A percentile compares a stretch with the other conserved stretches of the same genome.
Evolutionary conservation across 2,797 vertebrate species (phyloP).

Genomic region (Cirrhinus molitorella): DNA sequence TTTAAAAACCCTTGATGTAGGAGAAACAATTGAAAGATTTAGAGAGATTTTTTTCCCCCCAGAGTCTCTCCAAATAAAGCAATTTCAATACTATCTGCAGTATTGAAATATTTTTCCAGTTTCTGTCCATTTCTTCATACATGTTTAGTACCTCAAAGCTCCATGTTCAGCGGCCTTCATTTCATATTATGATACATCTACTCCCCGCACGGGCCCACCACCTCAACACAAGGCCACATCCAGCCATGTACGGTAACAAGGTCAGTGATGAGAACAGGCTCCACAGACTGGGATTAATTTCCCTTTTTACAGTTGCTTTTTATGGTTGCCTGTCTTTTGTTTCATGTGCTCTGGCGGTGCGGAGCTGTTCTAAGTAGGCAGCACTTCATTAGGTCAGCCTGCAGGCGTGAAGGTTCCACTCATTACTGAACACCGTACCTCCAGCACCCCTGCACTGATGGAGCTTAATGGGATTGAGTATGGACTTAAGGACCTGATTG

Average conservation of each 20-base stretch:
- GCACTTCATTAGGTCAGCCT: constrained; percentile 65
- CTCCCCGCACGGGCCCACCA: constrained; percentile 10
- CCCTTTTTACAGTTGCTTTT: constrained; percentile 62
- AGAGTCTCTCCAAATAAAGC: background rate
- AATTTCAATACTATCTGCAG: background rate
- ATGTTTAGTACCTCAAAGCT: constrained; percentile 13
- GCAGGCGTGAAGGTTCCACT: constrained; percentile 66
- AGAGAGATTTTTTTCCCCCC: background rate
- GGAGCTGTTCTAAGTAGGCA: constrained; percentile 53
- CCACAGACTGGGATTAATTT: constrained; percentile 61
- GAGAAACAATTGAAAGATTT: background rate
- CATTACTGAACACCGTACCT: constrained; percentile 62
- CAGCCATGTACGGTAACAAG: constrained; percentile 59
- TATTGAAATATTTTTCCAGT: background rate
- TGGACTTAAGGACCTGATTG: constrained; percentile 58
- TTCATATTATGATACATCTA: constrained; percentile 52
- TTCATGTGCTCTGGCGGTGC: constrained; percentile 57
- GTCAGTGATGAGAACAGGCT: constrained; percentile 59
- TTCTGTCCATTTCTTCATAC: background rate
- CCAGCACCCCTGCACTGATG: constrained; percentile 52
- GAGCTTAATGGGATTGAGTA: constrained; percentile 61
- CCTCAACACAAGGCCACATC: constrained; percentile 35
- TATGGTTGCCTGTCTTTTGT: constrained; percentile 49
- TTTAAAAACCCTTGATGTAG: background rate
- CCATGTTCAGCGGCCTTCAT: constrained; percentile 24